phyloP scores from a whole-genome alignment of 2,113 vertebrate species.

The cattle (Bos taurus) region ARS-UCD2.0 NC_037328.1:65958001-65958500 shows the following conservation, averaged over 20 bases:
- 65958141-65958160: neutral
- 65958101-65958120: neutral
- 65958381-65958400: neutral
- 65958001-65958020: neutral
- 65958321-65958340: neutral
- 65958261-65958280: neutral
- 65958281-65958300: slow-evolving; percentile 12
- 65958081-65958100: neutral
- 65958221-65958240: neutral
- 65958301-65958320: slow-evolving; percentile 21
- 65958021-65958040: neutral
- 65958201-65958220: neutral
- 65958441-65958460: neutral
- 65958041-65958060: neutral
- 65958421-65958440: neutral
- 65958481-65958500: neutral
- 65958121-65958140: neutral
- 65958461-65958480: neutral
- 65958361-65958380: neutral
- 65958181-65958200: neutral
- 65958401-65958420: neutral
- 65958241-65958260: neutral
- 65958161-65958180: slow-evolving; percentile 1
- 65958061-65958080: neutral
- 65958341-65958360: neutral